phyloP scores from a whole-genome alignment of 2,797 vertebrate species.

The Eulemur coronatus region DNA sequence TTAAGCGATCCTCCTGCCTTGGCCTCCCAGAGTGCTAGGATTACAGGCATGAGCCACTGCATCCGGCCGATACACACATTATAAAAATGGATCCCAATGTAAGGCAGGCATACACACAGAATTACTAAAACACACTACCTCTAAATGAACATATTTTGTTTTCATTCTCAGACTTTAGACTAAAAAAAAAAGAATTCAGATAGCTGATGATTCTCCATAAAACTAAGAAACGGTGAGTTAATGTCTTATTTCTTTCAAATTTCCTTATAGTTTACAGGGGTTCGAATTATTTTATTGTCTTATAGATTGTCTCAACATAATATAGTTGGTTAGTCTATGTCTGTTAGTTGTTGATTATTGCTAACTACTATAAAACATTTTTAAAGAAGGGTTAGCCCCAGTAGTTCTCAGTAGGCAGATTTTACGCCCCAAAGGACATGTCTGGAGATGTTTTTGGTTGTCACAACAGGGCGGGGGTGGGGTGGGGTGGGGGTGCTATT shows the following conservation, averaged over 20 bases:
- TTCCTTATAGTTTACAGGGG: neutral
- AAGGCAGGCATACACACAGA: neutral
- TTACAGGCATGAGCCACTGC: too few relatives aligned
- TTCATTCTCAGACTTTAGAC: slow-evolving; percentile 21
- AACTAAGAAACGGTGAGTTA: neutral
- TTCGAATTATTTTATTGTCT: slow-evolving; percentile 20
- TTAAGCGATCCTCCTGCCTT: too few relatives aligned
- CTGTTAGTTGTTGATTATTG: slow-evolving; percentile 20
- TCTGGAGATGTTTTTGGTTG: neutral
- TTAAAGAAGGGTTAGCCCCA: neutral
- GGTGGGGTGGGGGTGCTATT: neutral
- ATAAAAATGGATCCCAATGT: neutral
- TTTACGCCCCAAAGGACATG: neutral
- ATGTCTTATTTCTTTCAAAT: slow-evolving; percentile 40
- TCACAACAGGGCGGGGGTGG: neutral
- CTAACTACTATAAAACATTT: slow-evolving; percentile 18
- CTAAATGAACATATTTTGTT: neutral
- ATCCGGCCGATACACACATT: neutral
- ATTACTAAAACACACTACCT: slow-evolving; percentile 11
- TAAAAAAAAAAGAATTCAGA: neutral
- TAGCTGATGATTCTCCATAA: slow-evolving; percentile 2
- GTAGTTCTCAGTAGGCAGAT: neutral
- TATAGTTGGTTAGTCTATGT: neutral
- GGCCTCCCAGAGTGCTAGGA: too few relatives aligned
- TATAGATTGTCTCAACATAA: neutral